Conservation (phyloP, 1,140 invertebrate genomes). For the Zaprionus nigranus region DNA sequence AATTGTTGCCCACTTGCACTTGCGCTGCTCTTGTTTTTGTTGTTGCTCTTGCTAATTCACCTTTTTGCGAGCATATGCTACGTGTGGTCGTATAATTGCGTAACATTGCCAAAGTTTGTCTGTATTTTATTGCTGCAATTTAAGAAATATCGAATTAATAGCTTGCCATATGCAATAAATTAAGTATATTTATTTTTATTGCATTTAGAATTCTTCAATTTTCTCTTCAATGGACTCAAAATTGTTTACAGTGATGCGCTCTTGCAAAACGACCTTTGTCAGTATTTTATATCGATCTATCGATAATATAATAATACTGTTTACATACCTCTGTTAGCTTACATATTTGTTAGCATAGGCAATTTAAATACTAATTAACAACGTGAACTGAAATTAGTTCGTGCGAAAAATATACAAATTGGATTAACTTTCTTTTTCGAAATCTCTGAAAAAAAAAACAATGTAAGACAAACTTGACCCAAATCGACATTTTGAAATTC, state of each 20-base stretch:
- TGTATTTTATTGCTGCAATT: slow-evolving; percentile 31
- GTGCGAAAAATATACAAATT: too few species aligned
- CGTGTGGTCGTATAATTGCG: slow-evolving; percentile 31
- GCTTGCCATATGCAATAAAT: slow-evolving; percentile 33
- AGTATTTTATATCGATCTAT: neutral
- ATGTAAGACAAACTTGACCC: neutral
- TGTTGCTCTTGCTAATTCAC: slow-evolving; percentile 4
- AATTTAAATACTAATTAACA: neutral
- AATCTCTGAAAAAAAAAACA: neutral
- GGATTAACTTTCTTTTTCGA: too few species aligned
- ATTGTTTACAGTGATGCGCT: too few species aligned
- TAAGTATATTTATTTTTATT: slow-evolving; percentile 12
- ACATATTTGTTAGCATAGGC: neutral
- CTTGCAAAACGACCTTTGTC: neutral
- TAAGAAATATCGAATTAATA: slow-evolving; percentile 57
- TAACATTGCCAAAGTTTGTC: neutral
- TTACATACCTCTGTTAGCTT: too few species aligned
- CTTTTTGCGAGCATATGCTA: slow-evolving; percentile 30
- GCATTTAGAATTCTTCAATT: neutral
- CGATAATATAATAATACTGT: neutral
- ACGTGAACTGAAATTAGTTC: neutral
- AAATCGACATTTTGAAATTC: neutral
- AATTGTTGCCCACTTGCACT: slow-evolving; percentile 53
- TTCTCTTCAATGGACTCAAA: neutral
- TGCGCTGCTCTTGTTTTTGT: neutral